A percentile compares a stretch with the other conserved stretches of the same genome.
Conservation (phyloP, 2,888 invertebrate species). For the Tortrix viridana region DNA sequence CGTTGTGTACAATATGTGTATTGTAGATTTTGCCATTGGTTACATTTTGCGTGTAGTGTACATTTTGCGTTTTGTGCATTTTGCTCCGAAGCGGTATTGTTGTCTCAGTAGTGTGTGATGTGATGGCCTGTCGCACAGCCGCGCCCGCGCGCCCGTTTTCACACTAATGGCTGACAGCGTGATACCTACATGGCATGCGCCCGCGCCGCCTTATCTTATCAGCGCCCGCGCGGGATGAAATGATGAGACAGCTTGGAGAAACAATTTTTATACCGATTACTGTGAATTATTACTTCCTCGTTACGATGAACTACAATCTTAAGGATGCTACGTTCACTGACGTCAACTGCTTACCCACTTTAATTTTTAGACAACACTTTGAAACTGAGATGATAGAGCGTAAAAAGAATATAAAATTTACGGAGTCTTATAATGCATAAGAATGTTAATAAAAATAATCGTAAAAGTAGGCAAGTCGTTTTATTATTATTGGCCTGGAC, state of each 20-base stretch:
- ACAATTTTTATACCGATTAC: constrained; percentile 57
- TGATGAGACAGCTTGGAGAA: constrained; percentile 45
- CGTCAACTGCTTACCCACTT: constrained; percentile 10
- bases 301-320: constrained; percentile 11
- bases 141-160: constrained; percentile 25
- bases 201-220: constrained; percentile 57
- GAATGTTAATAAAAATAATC: constrained; percentile 25
- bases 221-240: constrained; percentile 44
- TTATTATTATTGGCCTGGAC: constrained; percentile 31
- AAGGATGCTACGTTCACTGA: constrained; percentile 5
- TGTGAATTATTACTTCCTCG: constrained; percentile 48
- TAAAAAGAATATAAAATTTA: constrained; percentile 13
- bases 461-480: constrained; percentile 26
- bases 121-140: constrained; percentile 28
- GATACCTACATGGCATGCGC: constrained; percentile 44
- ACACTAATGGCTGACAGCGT: constrained; percentile 45
- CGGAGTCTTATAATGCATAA: constrained; percentile 9
- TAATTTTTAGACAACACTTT: constrained; percentile 7
- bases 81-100: too few relatives aligned
- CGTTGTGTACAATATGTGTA: too few relatives aligned
- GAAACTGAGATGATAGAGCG: constrained; percentile 10
- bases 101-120: background rate
- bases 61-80: too few relatives aligned
- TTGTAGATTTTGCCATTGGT: too few relatives aligned
- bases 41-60: too few relatives aligned